A percentile compares a stretch with the other conserved stretches of the same genome.
phyloP scores from a whole-genome alignment of 2,797 vertebrate genomes.

The Pseudopleuronectes americanus region DNA sequence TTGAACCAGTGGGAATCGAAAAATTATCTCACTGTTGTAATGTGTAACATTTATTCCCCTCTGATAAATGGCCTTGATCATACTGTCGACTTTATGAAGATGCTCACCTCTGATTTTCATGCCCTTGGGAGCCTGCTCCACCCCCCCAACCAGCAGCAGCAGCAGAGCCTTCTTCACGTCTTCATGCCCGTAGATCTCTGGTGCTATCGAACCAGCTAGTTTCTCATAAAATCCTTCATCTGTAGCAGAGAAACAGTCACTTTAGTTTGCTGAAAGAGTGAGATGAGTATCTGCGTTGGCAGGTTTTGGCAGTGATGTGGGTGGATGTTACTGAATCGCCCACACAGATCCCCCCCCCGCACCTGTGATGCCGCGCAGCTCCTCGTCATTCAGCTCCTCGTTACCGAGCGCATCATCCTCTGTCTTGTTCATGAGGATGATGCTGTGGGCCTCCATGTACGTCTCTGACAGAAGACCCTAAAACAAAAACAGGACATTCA shows the following conservation, averaged over 20 bases:
- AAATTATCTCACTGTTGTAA: too few species aligned
- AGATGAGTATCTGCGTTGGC: background rate
- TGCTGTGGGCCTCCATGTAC: slow-evolving; percentile 89
- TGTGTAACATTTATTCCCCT: too few species aligned
- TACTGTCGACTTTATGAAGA: too few species aligned
- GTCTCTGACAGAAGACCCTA: slow-evolving; percentile 94
- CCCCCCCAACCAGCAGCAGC: slow-evolving; percentile 91
- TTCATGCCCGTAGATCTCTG: slow-evolving; percentile 94
- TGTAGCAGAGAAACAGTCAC: slow-evolving; percentile 43
- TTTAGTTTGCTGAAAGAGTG: background rate
- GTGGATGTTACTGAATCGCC: too few species aligned
- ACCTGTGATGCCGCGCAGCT: slow-evolving; percentile 90
- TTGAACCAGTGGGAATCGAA: too few species aligned
- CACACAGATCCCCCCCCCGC: slow-evolving; percentile 58
- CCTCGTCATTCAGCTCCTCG: slow-evolving; percentile 87
- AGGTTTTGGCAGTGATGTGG: background rate
- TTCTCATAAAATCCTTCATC: slow-evolving; percentile 95
- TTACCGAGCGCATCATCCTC: slow-evolving; percentile 88
- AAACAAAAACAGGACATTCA: background rate
- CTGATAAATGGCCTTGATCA: too few species aligned
- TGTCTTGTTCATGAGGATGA: slow-evolving; percentile 90
- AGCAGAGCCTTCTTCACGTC: slow-evolving; percentile 96
- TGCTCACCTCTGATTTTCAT: slow-evolving; percentile 94
- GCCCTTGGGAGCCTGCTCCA: slow-evolving; percentile 90
- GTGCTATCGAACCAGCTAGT: slow-evolving; percentile 91